Evolutionary conservation across 2,888 invertebrate genomes (phyloP), one percentile per base, ranked within the genome.

Genomic region (Lucinisca nassula): DNA sequence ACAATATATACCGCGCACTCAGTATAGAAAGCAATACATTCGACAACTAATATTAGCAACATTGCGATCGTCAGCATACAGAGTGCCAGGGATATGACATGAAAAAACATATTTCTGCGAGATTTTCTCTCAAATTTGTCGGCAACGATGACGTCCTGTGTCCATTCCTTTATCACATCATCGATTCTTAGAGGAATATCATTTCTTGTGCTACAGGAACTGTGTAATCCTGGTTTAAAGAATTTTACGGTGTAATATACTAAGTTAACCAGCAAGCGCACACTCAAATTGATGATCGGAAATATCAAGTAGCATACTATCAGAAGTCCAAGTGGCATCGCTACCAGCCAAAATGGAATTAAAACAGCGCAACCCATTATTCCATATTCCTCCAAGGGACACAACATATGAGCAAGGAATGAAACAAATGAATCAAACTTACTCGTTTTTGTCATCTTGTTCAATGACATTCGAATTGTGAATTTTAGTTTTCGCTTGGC

Each of bases 141-240:
- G 6, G 73, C 45, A 21, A 83, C 85, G 24, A 87, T 55, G 24
- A 88, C 80, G 17, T 45, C 51, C 4, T 51, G 4, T 51, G 21
- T n/a, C 4, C 51, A 21, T 51, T 51, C n/a, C 51, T 4, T 14
- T 51, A 14, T 35, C 70, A 17, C 32, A 10, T 35, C 10, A n/a
- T 10, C 21, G 10, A 10, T 21, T n/a, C 61, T n/a, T 12, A 27
- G n/a, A 61, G 21, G 8, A 61, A 21, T n/a, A n/a, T 21, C 10
- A 8, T 12, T 61, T 10, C 10, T 27, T 30, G 30, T 8, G 24
- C 35, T 30, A 6, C 32, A n/a, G 3, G 14, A 70, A 27, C 70
- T 70, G n/a, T n/a, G 21, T 14, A 30, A 45, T 45, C 45, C 61
- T 12, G 61, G 61, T 27, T 61, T 27, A 27, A 8, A 27, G n/a